Base-by-base conservation (phyloP, 2,113 vertebrate species). In the Axis porcinus region DNA sequence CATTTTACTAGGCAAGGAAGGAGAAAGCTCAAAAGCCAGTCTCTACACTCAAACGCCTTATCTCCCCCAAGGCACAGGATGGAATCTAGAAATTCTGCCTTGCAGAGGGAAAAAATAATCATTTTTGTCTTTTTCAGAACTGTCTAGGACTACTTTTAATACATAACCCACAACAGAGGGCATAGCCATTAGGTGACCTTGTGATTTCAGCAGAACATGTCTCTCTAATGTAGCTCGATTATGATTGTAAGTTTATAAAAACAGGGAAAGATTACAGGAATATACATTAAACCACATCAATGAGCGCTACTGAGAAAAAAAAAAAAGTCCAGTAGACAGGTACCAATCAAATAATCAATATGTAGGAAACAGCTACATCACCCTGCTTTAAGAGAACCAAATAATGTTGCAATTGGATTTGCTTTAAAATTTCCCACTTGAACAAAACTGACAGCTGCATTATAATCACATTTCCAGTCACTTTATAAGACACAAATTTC, bases 261-360 rank as follows among this genome's bases (percentile, higher is more conserved):
- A 98, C 94, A 95, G 97, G 94, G 88, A 97, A 97, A 98, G 98
- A 98, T 99, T 98, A 98, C 98, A 98, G 98, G 98, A 99, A 99
- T 98, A 97, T 98, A 97, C 98, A 99, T 98, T 98, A 98, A 98
- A 98, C 95, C 97, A 98, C 97, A 98, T 98, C 98, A 98, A 99
- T 98, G 98, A 98, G 82, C 36, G 93, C 96, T 98, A 98, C 98
- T 98, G 96, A 97, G 97, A 83, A 92, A 93, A 97, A 97, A 96
- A 96, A 98, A 97, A 58, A 88, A 94, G 76, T 78, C 91, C 93
- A 97, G 95, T 93, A 98, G 98, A 98, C 98, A 98, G 98, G 98
- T 98, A 98, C 97, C 98, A 97, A 98, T 98, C 97, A 98, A 98
- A 98, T 97, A 98, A 98, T 98, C 98, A 98, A 98, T 98, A 98